phyloP scores from a whole-genome alignment of 2,113 vertebrate genomes.

The Eulemur rufifrons region DNA sequence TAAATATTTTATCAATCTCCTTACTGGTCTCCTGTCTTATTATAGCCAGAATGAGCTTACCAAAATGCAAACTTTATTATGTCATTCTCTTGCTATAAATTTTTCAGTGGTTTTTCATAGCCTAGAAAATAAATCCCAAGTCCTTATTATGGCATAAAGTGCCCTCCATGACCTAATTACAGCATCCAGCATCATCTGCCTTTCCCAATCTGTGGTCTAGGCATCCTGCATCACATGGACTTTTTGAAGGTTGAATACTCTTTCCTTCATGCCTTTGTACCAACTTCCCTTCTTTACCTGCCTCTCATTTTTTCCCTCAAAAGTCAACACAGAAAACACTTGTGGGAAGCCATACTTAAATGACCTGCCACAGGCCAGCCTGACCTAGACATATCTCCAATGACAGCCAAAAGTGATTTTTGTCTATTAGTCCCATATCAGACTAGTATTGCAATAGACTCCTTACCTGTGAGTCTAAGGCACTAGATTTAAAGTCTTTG shows the following conservation, averaged over 20 bases:
- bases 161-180: not conserved
- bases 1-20: not conserved
- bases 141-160: constrained; percentile 7
- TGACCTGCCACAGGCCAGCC: not conserved
- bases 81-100: constrained; percentile 20
- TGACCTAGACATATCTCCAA: not conserved
- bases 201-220: not conserved
- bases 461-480: not conserved
- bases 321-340: not conserved
- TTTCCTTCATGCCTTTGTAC: not conserved
- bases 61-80: constrained; percentile 59
- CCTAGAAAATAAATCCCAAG: constrained; percentile 32
- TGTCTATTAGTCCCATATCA: not conserved
- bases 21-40: not conserved
- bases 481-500: not conserved
- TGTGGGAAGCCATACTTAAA: not conserved
- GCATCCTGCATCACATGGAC: not conserved
- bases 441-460: not conserved
- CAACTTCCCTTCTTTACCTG: not conserved
- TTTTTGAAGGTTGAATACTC: not conserved
- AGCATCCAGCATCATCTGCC: not conserved
- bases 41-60: not conserved
- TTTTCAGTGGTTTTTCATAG: constrained; percentile 31
- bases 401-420: not conserved
- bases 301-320: not conserved